Conservation (phyloP, 2,797 vertebrate genomes). For the Protosalanx chinensis region DNA sequence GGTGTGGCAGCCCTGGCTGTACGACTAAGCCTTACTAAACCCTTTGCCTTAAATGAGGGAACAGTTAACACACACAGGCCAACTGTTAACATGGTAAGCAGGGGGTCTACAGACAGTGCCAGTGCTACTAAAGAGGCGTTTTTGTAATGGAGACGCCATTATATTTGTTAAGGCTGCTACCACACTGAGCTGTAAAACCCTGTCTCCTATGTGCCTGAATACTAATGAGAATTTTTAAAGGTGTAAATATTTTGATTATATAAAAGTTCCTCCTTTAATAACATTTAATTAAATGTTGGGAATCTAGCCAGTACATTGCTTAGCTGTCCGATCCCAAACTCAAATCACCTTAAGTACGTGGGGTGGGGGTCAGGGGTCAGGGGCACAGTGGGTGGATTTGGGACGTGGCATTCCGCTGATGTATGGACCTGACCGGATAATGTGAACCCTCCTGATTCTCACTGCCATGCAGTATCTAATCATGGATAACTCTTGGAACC, state of each 20-base stretch:
- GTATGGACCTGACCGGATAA: background rate
- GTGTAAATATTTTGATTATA: background rate
- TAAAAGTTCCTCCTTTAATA: no score
- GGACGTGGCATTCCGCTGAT: background rate
- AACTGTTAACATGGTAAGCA: constrained; percentile 9
- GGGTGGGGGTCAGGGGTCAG: background rate
- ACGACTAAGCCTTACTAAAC: constrained; percentile 41
- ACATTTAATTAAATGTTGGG: no score
- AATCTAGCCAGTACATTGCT: background rate
- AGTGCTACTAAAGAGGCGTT: background rate
- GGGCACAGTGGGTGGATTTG: background rate
- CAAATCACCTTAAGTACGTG: background rate
- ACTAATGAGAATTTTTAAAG: background rate
- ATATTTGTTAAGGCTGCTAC: background rate
- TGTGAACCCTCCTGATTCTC: background rate
- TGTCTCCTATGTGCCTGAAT: background rate
- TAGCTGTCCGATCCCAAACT: constrained; percentile 1
- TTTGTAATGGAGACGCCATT: background rate
- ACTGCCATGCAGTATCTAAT: constrained; percentile 7
- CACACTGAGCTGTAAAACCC: background rate
- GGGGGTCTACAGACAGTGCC: background rate
- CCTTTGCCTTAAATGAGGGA: constrained; percentile 52
- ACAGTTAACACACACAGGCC: constrained; percentile 9
- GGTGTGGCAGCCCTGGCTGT: constrained; percentile 9
- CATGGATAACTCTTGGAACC: background rate